A percentile compares a stretch with the other conserved stretches of the same genome.
These are phyloP conservation scores for Parazoanthus atlanticus DNA, from an alignment of 92 coral and sea anemone species.

Conservation along the genomic window DNA sequence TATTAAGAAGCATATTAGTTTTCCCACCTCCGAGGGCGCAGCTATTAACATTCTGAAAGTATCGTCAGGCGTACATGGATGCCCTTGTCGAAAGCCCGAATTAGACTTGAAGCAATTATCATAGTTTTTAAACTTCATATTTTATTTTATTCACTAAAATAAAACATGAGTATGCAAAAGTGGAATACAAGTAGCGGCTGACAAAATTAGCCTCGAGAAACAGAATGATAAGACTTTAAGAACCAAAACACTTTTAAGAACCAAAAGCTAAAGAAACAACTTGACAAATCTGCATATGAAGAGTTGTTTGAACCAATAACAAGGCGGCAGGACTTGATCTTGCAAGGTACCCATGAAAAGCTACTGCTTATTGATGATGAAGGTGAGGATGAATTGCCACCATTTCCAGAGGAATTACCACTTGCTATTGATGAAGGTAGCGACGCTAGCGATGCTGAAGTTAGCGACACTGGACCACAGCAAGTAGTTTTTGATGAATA, in stretches of 20 bases:
- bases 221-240: neutral
- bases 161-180: neutral
- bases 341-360: neutral
- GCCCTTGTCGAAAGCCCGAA: neutral
- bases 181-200: neutral
- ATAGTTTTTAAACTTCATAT: neutral
- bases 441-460: too few species aligned
- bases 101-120: neutral
- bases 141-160: neutral
- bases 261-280: neutral
- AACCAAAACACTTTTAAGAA: neutral
- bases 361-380: neutral
- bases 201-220: neutral
- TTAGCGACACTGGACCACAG: too few species aligned
- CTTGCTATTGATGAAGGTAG: neutral
- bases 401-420: neutral
- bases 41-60: conserved; percentile 12
- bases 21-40: conserved; percentile 19
- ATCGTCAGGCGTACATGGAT: conserved; percentile 26
- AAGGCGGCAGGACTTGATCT: too few species aligned
- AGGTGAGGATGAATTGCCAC: neutral
- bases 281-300: neutral
- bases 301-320: neutral
- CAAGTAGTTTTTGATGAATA: too few species aligned
- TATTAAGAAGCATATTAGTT: neutral